These are phyloP conservation scores for Sebastes fasciatus DNA, from an alignment of 2,113 vertebrate genomes.

Conservation along the genomic window DNA sequence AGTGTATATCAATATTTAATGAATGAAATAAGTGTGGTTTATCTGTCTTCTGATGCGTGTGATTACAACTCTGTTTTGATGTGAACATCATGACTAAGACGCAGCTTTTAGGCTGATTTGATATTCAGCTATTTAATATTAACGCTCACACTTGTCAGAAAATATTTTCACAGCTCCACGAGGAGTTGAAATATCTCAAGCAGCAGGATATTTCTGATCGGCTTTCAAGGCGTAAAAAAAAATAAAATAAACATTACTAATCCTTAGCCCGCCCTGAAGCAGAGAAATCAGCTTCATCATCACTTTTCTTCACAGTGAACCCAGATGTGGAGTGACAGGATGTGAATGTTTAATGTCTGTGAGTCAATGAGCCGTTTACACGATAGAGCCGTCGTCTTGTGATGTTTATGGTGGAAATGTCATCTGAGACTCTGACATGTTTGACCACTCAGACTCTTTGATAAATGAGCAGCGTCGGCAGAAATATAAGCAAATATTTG, in stretches of 20 bases:
- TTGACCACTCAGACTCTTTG: conserved; percentile 15
- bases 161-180: not conserved
- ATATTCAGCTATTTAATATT: too few species aligned
- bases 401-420: not conserved
- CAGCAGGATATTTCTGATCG: not conserved
- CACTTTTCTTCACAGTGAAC: not conserved
- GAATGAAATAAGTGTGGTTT: not conserved
- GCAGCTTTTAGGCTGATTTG: too few species aligned
- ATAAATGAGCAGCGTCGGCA: conserved; percentile 1
- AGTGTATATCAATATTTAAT: not conserved
- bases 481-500: conserved; percentile 26
- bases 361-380: not conserved
- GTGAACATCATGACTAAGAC: not conserved
- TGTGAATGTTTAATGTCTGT: not conserved
- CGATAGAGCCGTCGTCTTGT: not conserved
- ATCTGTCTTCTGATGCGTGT: too few species aligned
- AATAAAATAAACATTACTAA: not conserved
- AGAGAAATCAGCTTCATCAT: not conserved
- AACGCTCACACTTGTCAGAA: not conserved
- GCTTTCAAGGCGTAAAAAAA: too few species aligned
- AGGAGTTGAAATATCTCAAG: not conserved
- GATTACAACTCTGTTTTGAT: not conserved
- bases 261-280: not conserved
- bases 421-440: not conserved
- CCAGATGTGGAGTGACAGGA: not conserved